A percentile compares a stretch with the other conserved stretches of the same genome.
These are phyloP conservation scores for Ceratotherium simum DNA, from an alignment of 2,113 vertebrate genomes.

Conservation along the genomic window DNA sequence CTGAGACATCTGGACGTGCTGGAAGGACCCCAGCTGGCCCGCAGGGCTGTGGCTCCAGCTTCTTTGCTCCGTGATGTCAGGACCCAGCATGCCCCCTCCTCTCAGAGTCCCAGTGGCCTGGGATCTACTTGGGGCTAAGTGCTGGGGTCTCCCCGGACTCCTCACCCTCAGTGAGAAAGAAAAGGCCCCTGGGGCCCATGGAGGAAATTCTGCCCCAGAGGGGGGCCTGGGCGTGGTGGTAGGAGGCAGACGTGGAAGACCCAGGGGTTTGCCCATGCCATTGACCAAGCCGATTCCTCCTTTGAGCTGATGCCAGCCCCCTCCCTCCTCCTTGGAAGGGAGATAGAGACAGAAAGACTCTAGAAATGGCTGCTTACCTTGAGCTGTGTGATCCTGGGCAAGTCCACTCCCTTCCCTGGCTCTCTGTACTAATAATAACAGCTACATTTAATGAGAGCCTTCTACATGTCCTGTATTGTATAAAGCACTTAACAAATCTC, in stretches of 20 bases:
- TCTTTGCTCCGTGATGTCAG: constrained; percentile 86
- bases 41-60: constrained; percentile 72
- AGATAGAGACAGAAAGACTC: background rate
- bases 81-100: constrained; percentile 70
- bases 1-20: constrained; percentile 88
- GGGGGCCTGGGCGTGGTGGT: background rate
- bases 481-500: background rate
- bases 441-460: background rate
- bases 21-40: constrained; percentile 87
- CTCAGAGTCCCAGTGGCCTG: constrained; percentile 72
- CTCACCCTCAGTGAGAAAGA: constrained; percentile 48
- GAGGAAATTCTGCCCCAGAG: background rate
- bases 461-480: accelerated
- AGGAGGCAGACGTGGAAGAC: background rate
- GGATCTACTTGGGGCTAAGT: constrained; percentile 74
- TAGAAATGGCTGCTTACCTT: background rate
- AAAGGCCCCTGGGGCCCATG: background rate
- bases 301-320: background rate
- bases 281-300: constrained; percentile 2
- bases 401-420: too few relatives aligned
- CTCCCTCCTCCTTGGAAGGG: background rate
- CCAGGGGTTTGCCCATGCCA: background rate
- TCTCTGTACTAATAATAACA: background rate
- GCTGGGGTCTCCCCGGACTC: constrained; percentile 76
- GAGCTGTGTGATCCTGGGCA: background rate